Conservation (phyloP, 1,140 invertebrate genomes). For the Drosophila parvula region DNA sequence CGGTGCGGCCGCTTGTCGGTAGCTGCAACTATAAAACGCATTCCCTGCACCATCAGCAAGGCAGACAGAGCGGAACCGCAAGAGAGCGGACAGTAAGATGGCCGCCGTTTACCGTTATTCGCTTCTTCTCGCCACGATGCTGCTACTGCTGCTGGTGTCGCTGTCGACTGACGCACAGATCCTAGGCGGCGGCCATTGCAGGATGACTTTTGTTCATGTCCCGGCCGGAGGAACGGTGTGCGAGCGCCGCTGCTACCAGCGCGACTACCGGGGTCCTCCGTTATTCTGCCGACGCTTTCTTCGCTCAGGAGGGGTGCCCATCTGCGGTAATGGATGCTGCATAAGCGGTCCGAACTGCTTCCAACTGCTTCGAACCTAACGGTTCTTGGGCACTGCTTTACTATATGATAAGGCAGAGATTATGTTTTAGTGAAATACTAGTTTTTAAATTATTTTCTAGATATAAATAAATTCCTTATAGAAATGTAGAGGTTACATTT, state of each 20-base stretch:
- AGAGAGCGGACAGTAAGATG: slow-evolving; percentile 4
- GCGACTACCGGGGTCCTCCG: slow-evolving; percentile 18
- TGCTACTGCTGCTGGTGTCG: neutral
- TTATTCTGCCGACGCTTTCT: slow-evolving; percentile 10
- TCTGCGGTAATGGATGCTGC: slow-evolving; percentile 29
- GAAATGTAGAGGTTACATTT: no score
- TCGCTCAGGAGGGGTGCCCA: neutral
- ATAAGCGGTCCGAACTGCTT: slow-evolving; percentile 26
- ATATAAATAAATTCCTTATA: no score
- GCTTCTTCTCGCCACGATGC: neutral
- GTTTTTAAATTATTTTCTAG: neutral
- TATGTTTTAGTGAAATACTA: neutral
- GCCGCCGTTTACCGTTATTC: neutral
- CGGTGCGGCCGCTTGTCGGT: neutral
- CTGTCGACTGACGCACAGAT: slow-evolving; percentile 8
- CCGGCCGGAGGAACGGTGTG: slow-evolving; percentile 14
- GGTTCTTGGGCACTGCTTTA: neutral
- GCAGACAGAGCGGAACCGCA: neutral
- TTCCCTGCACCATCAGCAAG: neutral
- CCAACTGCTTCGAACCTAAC: slow-evolving; percentile 25
- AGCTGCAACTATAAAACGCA: slow-evolving; percentile 29
- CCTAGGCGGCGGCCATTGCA: slow-evolving; percentile 24
- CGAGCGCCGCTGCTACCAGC: slow-evolving; percentile 29
- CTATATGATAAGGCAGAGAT: neutral
- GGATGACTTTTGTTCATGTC: slow-evolving; percentile 2